Evolutionary conservation across 2,113 vertebrate genomes (phyloP), one percentile per base, ranked within the genome.

Genomic region (Mystacornis crossleyi): DNA sequence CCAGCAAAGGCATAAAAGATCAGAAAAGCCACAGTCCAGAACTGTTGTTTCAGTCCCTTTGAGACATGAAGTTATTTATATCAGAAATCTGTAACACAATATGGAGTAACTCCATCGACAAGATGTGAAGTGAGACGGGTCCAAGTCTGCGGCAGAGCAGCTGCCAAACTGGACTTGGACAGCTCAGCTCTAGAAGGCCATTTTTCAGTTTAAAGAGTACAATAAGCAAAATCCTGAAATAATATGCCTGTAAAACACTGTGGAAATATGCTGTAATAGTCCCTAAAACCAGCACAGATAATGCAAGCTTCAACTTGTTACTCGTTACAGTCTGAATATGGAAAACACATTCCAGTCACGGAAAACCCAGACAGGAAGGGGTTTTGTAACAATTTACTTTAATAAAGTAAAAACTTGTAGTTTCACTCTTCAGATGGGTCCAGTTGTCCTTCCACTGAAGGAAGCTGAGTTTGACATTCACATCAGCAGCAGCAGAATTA

Each of bases 111-210:
- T 92, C 28, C 3, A 74, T 69, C 23, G 25, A 77, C 55, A 24
- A 62, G 72, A 81, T 72, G 91, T 36, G 57, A 74, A 71, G 43
- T 43, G 80, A 85, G 92, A 51, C 8, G 1, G 2, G 0, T 51
- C 61, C 48, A 67, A 91, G 65, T 14, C 77, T 89, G 29, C 31
- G 53, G 70, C 3, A 28, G 51, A 92, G 51, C 75, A 78, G 82
- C 88, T 92, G 93, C 95, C 96, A 96, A 92, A 28, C 55, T 86
- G 88, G 80, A 33, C 77, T 36, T 60, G 79, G 83, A 89, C 88
- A 89, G 80, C 72, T 90, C 55, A 51, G 45, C 40, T 45, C 71
- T 67, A 19, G 10, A 89, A 81, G 42, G 61, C 31, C 38, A n/a
- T 83, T 88, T 86, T 67, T 84, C 61, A 80, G 28, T 74, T 80